Evolutionary conservation across 2,888 invertebrate genomes (phyloP).

Genomic region (Agrotis clavis): DNA sequence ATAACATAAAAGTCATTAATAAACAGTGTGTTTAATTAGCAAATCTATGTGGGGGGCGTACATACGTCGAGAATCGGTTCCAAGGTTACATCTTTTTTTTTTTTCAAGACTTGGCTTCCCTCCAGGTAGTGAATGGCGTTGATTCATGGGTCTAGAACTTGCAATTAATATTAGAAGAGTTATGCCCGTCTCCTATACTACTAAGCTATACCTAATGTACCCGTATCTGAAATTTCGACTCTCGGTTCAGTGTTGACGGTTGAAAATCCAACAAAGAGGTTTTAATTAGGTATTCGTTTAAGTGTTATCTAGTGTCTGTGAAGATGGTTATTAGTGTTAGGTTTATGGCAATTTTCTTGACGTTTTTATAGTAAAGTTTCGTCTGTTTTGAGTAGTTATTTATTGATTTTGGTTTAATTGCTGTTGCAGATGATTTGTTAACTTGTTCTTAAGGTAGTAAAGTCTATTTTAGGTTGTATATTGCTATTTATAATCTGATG

Average conservation of each 20-base stretch:
- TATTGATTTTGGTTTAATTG: constrained; percentile 17
- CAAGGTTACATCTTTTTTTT: constrained; percentile 75
- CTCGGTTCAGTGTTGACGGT: background rate
- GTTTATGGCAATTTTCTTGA: constrained; percentile 36
- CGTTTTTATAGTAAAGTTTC: constrained; percentile 37
- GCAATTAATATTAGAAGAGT: constrained; percentile 52
- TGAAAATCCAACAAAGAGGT: background rate
- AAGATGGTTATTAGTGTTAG: constrained; percentile 23
- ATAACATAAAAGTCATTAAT: constrained; percentile 62
- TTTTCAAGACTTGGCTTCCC: constrained; percentile 71
- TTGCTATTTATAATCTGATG: background rate
- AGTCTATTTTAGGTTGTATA: background rate
- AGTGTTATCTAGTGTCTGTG: background rate
- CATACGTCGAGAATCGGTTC: constrained; percentile 66
- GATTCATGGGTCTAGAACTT: constrained; percentile 74
- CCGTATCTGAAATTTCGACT: background rate
- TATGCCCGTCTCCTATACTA: background rate
- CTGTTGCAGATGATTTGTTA: background rate
- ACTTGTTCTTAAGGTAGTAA: background rate
- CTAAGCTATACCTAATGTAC: background rate
- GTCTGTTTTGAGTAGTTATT: constrained; percentile 9
- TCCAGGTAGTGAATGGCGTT: constrained; percentile 80
- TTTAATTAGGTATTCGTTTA: background rate
- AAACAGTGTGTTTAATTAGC: constrained; percentile 62
- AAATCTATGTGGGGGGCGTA: constrained; percentile 59